These are phyloP conservation scores for Etheostoma perlongum DNA, from an alignment of 2,797 vertebrate species.

Conservation along the genomic window DNA sequence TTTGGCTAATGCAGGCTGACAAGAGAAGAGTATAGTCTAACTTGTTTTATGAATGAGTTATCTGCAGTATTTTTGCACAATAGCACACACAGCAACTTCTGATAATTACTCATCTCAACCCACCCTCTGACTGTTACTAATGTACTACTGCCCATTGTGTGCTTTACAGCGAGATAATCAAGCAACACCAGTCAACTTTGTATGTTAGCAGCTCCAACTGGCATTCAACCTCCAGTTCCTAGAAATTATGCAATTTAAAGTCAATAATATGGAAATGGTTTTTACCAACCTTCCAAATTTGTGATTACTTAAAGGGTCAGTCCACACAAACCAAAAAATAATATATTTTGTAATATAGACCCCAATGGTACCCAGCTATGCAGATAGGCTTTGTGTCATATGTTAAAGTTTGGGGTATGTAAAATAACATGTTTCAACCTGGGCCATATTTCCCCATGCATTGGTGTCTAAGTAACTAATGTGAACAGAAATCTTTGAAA, in stretches of 20 bases:
- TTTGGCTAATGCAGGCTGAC: slow-evolving; percentile 29
- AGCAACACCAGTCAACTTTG: background rate
- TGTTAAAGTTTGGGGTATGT: too few relatives aligned
- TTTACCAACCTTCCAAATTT: background rate
- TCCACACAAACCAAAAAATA: background rate
- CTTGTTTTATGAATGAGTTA: slow-evolving; percentile 43
- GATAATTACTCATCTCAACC: background rate
- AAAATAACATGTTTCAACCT: too few relatives aligned
- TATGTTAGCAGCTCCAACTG: slow-evolving; percentile 6
- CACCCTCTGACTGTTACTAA: background rate
- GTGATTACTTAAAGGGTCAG: background rate
- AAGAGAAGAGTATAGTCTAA: slow-evolving; percentile 29
- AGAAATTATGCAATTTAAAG: slow-evolving; percentile 3
- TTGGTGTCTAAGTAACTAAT: too few relatives aligned
- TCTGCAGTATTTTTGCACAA: slow-evolving; percentile 9
- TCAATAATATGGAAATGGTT: slow-evolving; percentile 30
- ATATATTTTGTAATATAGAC: background rate
- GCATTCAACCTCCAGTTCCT: slow-evolving; percentile 2
- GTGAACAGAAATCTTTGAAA: too few relatives aligned
- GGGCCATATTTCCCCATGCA: too few relatives aligned
- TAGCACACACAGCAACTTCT: background rate
- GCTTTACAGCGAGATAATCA: background rate
- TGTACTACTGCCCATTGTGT: background rate
- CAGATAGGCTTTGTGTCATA: background rate
- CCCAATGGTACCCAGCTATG: background rate